Evolutionary conservation across 2,888 invertebrate species (phyloP).

Genomic region (Sycophila texana): DNA sequence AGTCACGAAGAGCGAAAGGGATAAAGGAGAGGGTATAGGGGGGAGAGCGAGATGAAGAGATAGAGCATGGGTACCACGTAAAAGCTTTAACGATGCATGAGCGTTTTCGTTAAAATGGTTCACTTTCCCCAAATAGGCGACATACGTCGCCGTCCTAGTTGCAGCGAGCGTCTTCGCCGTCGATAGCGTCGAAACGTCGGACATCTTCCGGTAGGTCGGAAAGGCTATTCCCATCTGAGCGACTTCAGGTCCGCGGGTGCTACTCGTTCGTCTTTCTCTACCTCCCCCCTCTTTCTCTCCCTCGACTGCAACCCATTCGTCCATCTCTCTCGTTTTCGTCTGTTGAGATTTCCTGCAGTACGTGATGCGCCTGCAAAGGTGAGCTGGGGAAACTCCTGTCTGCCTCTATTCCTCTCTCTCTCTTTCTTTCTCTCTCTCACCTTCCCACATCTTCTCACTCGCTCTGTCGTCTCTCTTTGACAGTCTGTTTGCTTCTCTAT

Average conservation of each 20-base stretch:
- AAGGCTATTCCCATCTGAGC: conserved; percentile 36
- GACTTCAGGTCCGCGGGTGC: conserved; percentile 8
- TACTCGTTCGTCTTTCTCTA: background rate
- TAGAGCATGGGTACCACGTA: conserved; percentile 15
- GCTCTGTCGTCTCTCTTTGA: background rate
- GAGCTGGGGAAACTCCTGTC: background rate
- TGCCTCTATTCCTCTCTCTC: background rate
- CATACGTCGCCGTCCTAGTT: conserved; percentile 20
- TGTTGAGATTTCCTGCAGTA: conserved; percentile 53
- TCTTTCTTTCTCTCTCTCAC: background rate
- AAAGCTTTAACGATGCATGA: conserved; percentile 42
- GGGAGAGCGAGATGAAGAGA: too few relatives aligned
- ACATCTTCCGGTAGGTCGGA: conserved; percentile 43
- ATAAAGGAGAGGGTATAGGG: too few relatives aligned
- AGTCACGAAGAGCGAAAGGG: too few relatives aligned
- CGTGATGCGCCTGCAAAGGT: conserved; percentile 52
- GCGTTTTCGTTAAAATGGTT: conserved; percentile 53
- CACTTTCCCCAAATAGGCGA: conserved; percentile 39
- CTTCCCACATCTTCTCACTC: background rate
- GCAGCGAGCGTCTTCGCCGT: background rate
- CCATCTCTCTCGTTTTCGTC: conserved; percentile 28
- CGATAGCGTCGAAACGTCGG: conserved; percentile 59
- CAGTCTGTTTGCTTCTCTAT: conserved; percentile 16
- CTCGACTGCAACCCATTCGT: background rate
- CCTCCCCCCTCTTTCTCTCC: conserved; percentile 4